Conservation (phyloP, 2,888 invertebrate species). For the Oxycera nigricornis region DNA sequence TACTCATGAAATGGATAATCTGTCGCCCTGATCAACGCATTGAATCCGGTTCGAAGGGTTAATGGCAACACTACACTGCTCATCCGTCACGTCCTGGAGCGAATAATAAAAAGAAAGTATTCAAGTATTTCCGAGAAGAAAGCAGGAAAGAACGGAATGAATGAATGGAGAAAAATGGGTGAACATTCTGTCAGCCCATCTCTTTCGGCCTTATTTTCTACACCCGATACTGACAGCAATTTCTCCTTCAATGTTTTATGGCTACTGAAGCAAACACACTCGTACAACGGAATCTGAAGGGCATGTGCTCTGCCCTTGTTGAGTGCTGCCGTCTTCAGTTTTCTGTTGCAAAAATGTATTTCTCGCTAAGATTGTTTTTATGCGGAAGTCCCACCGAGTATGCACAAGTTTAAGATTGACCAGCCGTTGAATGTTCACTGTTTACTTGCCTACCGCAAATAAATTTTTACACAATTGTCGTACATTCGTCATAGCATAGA, state of each 20-base stretch:
- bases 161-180: not conserved
- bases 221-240: not conserved
- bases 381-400: too few relatives aligned
- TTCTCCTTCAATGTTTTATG: slow-evolving; percentile 43
- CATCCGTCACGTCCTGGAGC: slow-evolving; percentile 9
- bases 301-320: not conserved
- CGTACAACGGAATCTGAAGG: not conserved
- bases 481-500: too few relatives aligned
- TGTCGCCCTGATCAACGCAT: slow-evolving; percentile 27
- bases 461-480: too few relatives aligned
- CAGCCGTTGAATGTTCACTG: too few relatives aligned
- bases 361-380: too few relatives aligned
- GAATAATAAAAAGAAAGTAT: not conserved
- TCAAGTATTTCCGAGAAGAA: not conserved
- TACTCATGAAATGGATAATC: slow-evolving; percentile 29
- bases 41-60: slow-evolving; percentile 37
- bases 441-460: too few relatives aligned
- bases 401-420: too few relatives aligned
- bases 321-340: not conserved
- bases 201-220: not conserved
- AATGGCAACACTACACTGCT: slow-evolving; percentile 26
- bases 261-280: slow-evolving; percentile 42
- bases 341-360: too few relatives aligned
- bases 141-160: not conserved
- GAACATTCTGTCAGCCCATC: slow-evolving; percentile 11